Evolutionary conservation across 2,888 invertebrate genomes (phyloP), one percentile per base, ranked within the genome.

Genomic region (Catonia carolina): DNA sequence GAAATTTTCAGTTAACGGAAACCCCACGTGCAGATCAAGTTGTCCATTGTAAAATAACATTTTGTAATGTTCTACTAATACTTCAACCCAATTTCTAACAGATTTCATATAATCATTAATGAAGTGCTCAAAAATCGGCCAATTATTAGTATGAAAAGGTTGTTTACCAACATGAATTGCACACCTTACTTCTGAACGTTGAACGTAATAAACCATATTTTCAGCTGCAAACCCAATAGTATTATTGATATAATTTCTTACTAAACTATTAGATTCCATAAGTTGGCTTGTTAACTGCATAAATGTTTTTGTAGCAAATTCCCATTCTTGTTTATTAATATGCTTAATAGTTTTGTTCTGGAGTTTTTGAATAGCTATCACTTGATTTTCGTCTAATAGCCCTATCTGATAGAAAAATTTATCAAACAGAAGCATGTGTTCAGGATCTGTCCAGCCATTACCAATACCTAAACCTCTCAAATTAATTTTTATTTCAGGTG

Each of bases 1-100:
- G 70, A 87, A 92, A 69, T 86, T 86, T 14, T 86, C 78, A 0
- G 92, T 92, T 51, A 90, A 70, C 0, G 92, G 90, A 72, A 90
- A 89, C 0, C 91, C 89, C 0, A 93, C 88, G 61, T 93, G 90
- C n/a, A 94, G 85, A 70, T 95, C 95, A 62, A 95, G 70, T 69
- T 95, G 94, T 0, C 95, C 95, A 69, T 85, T 93, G 71, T 94
- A 95, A 60, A 93, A 78, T 48, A 93, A 78, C 12, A 91, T 81
- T 69, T 78, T 76, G 66, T 86, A 86, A 64, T 81, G 72, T 35
- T 81, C 75, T 0, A 88, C 69, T 0, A 90, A 73, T 65, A 85
- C 83, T 0, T 81, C 75, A 54, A 89, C 74, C 79, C 84, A 83
- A 0, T 80, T 79, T 8, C 88, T 86, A 6, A 90, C 83, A 0